Percentiles rank a stretch among this genome's conserved stretches.
Conservation (phyloP, 2,888 invertebrate species). For the Melolontha melolontha region DNA sequence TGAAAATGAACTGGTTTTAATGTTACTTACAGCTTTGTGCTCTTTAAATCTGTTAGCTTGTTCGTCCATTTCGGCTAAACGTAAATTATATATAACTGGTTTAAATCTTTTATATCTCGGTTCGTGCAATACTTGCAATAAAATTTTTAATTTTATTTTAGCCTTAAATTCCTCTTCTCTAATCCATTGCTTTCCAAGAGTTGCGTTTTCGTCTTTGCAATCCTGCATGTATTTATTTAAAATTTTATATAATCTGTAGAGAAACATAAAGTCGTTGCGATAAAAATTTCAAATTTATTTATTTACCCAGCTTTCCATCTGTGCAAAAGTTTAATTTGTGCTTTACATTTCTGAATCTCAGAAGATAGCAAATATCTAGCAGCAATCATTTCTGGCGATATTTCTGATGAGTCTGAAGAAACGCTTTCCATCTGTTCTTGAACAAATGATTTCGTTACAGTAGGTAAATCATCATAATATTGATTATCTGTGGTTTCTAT, state of each 20-base stretch:
- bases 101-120: conserved; percentile 31
- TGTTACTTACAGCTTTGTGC: conserved; percentile 30
- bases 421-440: no score
- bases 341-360: conserved; percentile 23
- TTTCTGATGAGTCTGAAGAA: no score
- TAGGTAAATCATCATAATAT: neutral
- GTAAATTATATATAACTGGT: conserved; percentile 23
- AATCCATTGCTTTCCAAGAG: conserved; percentile 28
- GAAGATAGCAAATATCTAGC: conserved; percentile 6
- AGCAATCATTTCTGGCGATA: neutral
- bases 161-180: conserved; percentile 10
- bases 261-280: neutral
- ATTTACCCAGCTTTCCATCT: conserved; percentile 15
- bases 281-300: neutral
- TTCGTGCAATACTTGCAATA: conserved; percentile 21
- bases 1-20: no score
- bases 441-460: no score
- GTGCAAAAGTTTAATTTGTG: conserved; percentile 12
- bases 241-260: conserved; percentile 19
- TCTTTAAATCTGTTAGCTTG: conserved; percentile 18
- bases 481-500: neutral
- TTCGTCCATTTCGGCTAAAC: conserved; percentile 21
- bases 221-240: conserved; percentile 18
- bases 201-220: conserved; percentile 31
- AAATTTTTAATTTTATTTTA: conserved; percentile 13